Evolutionary conservation across 2,113 vertebrate species (phyloP), one percentile per base, ranked within the genome.

Genomic region (Phaetusa simplex): DNA sequence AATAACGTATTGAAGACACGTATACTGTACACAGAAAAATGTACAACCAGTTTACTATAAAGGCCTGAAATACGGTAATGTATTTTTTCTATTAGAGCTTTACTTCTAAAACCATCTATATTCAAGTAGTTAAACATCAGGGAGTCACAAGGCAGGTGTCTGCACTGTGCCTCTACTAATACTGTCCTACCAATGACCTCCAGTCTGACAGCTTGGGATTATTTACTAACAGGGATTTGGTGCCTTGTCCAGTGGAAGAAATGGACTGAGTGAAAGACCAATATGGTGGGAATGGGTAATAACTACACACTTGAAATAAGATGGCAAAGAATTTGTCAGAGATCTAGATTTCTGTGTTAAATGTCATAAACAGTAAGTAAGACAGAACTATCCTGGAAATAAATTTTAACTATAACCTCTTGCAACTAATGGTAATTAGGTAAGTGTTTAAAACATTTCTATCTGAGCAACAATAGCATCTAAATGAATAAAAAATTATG

Each of bases 161-260:
- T 90, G 69, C 47, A 55, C 52, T 23, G 47, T 88, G 85, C 55
- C 72, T 91, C 83, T 53, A 42, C 82, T 65, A 77, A 92, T 40
- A 27, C 53, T 80, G 93, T 90, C 95, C 96, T 95, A 96, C 59
- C 84, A 89, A 83, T 84, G 94, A 96, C 96, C 94, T 97, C 93
- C 86, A 96, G 79, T 26, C 55, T 85, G 94, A 92, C 86, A 97
- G 62, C 6, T 42, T 53, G 62, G 70, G 59, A 91, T 95, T 95
- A 96, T 93, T 96, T 93, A 96, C 92, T 93, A 96, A 95, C 70
- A 81, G 70, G 88, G 87, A 97, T 94, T 71, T 86, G 79, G 56
- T 80, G 67, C 78, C n/a, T 30, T 69, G 70, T 80, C 87, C 80
- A 91, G 71, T 22, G 55, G 36, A 92, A 87, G 23, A 89, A 90